Evolutionary conservation across 2,888 invertebrate species (phyloP).

Genomic region (Apamea sordens): DNA sequence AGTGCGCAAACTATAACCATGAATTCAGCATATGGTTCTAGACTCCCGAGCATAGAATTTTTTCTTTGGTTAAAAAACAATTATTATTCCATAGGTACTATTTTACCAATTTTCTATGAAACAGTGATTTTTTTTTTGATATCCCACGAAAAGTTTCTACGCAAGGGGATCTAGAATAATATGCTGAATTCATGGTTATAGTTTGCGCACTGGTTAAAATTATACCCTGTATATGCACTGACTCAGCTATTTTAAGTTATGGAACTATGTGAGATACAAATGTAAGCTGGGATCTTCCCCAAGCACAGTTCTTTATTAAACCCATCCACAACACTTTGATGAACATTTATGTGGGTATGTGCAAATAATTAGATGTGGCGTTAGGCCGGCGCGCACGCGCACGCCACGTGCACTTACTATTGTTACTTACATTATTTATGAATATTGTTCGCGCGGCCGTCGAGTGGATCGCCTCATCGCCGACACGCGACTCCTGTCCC

Average conservation of each 20-base stretch:
- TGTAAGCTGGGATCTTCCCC: neutral
- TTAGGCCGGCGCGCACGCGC: slow-evolving; percentile 65
- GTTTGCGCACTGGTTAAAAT: too few relatives aligned
- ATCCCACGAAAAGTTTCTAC: too few relatives aligned
- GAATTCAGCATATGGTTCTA: too few relatives aligned
- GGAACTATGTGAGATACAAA: neutral
- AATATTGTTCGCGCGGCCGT: slow-evolving; percentile 82
- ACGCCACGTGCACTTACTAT: slow-evolving; percentile 78
- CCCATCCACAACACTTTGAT: slow-evolving; percentile 64
- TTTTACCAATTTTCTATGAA: too few relatives aligned
- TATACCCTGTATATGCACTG: neutral
- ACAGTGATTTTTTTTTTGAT: too few relatives aligned
- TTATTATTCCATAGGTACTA: too few relatives aligned
- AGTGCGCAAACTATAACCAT: too few relatives aligned
- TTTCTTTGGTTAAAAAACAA: too few relatives aligned
- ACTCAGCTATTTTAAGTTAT: neutral
- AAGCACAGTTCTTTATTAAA: slow-evolving; percentile 51
- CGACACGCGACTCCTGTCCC: slow-evolving; percentile 77
- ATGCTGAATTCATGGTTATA: too few relatives aligned
- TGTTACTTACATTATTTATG: slow-evolving; percentile 87
- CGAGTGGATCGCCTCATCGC: slow-evolving; percentile 78
- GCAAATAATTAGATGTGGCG: slow-evolving; percentile 86
- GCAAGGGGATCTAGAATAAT: too few relatives aligned
- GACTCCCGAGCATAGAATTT: too few relatives aligned
- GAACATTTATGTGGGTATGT: slow-evolving; percentile 76